Evolutionary conservation across 2,888 invertebrate species (phyloP), one percentile per base, ranked within the genome.

Genomic region (Agrochola lychnidis): DNA sequence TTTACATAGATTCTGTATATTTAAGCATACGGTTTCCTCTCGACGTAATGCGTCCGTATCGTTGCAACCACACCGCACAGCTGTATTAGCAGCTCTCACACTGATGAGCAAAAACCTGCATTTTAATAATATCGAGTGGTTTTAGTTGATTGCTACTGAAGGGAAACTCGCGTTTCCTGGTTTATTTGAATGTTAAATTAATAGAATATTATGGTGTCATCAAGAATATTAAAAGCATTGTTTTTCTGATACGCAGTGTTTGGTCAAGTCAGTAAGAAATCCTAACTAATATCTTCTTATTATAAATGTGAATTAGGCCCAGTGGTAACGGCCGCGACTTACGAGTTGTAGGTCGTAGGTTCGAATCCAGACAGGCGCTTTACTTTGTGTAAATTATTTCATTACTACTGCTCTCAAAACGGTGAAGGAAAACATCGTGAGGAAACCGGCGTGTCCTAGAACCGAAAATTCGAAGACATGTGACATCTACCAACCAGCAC

Each of bases 41-140:
- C 40, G 14, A 5, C 16, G 62, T 48, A 59, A 79, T 79, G 62
- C 40, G 16, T 10, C 30, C 59, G 57, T 64, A 71, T 71, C 71
- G n/a, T 36, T 81, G 73, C 56, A 83, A 79, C 72, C 76, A 16
- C 82, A 76, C 45, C 69, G 25, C 82, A 71, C 40, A 14, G 72
- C 40, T 25, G 64, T 76, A 76, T 70, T 70, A 83, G 53, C 59
- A 36, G 80, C 84, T 84, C 19, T 84, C 61, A 72, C n/a, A 0
- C 19, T 72, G 81, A 84, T 82, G 76, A 80, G 82, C 63, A 67
- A 82, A 77, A 84, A 76, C 66, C 61, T 42, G 19, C 64, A 25
- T 80, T 82, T 82, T 84, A 84, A 82, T 82, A 80, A 61, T 70
- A 82, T 82, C 82, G 81, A 82, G 80, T 79, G 80, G 79, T 69